Evolutionary conservation across 37 sponge, comb jelly and placozoan genomes (phyloP), one percentile per base, ranked within the genome.

Genomic region (Axinella damicornis): DNA sequence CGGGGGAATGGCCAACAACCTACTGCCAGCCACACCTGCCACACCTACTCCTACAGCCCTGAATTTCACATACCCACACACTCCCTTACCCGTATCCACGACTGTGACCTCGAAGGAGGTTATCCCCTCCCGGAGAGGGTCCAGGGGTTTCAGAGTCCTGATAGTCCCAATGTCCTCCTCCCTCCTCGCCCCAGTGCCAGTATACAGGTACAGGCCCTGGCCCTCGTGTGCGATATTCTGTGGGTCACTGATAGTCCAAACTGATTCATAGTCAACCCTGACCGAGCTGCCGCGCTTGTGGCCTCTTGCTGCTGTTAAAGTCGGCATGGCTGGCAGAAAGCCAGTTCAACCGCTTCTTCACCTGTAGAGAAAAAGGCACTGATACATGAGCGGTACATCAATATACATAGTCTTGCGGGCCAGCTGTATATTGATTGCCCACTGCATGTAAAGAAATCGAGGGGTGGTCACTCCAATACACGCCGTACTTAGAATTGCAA

Each of bases 131-230:
- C 52, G 24, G 35, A 19, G 24, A 0, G 87, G 71, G 61, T 72
- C 87, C 16, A 81, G 67, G 16, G 82, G 77, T 27, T 63, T 62
- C 4, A 46, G 38, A 0, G 85, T 79, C 25, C 62, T 62, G 46
- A 90, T 12, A 71, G 73, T 60, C 1, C 76, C 91, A 41, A 85
- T 69, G 21, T 85, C 81, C 31, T 84, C 80, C 20, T 61, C 69
- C 28, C n/a, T 55, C n/a, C 39, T 57, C 34, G 55, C 74, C 20
- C 82, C 82, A 11, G 27, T 32, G 13, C 72, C 91, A 20, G 37
- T 64, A 40, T 88, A 88, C 1, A 60, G 57, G 83, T 82, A 82
- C 22, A 76, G 34, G 13, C 89, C 89, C 6, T 88, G 46, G 41
- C 89, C 89, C 1, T 69, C 83, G 46, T 88, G 77, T 1, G 32